Percentiles rank a stretch among this genome's conserved stretches.
Evolutionary conservation across 2,888 invertebrate genomes (phyloP).

Genomic region (Chirona hameri): DNA sequence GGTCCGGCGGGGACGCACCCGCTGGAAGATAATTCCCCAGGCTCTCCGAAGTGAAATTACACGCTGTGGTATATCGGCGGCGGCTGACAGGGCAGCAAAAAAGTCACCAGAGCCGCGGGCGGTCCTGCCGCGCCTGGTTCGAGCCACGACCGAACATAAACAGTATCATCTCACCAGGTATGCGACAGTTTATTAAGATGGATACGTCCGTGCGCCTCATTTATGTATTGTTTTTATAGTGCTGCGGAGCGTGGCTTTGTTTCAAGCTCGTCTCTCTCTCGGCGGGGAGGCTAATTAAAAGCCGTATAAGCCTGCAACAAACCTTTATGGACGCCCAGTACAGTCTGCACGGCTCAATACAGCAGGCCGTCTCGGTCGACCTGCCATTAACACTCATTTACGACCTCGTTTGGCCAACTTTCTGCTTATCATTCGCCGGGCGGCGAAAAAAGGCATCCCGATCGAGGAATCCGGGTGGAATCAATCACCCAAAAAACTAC

Average conservation of each 20-base stretch:
- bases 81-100: neutral
- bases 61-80: neutral
- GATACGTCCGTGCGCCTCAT: neutral
- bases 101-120: neutral
- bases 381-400: neutral
- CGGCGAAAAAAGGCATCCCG: neutral
- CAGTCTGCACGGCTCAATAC: constrained; percentile 8
- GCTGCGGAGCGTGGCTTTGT: neutral
- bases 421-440: neutral
- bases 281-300: constrained; percentile 6
- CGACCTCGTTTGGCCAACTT: neutral
- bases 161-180: constrained; percentile 14
- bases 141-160: neutral
- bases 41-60: neutral
- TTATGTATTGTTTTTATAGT: constrained; percentile 27
- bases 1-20: neutral
- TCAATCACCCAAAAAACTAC: neutral
- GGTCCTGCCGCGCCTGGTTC: neutral
- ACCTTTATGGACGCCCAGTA: neutral
- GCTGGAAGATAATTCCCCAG: neutral
- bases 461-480: neutral
- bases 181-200: constrained; percentile 24
- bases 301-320: constrained; percentile 25
- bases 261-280: neutral
- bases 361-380: neutral